Evolutionary conservation across 2,888 invertebrate species (phyloP).

Genomic region (Stenoptilia bipunctidactyla): DNA sequence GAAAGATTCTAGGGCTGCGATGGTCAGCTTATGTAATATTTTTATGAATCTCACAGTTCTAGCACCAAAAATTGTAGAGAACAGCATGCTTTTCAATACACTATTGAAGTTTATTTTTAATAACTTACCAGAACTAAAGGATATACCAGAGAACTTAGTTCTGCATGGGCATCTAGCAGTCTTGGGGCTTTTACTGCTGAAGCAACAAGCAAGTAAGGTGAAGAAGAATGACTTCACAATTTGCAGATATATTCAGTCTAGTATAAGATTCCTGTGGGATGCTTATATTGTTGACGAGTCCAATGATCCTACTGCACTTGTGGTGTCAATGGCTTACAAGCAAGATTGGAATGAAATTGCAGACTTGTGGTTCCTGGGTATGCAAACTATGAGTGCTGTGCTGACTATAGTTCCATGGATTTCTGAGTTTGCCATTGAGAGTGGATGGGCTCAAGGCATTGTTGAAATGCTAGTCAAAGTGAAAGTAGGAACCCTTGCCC

Average conservation of each 20-base stretch:
- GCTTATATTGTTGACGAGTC: slow-evolving; percentile 92
- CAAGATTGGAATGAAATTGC: slow-evolving; percentile 91
- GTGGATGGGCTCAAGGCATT: slow-evolving; percentile 94
- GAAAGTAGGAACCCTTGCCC: slow-evolving; percentile 83
- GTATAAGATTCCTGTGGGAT: slow-evolving; percentile 93
- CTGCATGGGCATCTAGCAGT: slow-evolving; percentile 88
- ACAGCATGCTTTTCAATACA: slow-evolving; percentile 81
- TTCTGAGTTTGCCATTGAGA: slow-evolving; percentile 90
- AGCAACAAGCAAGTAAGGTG: slow-evolving; percentile 85
- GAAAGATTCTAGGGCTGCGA: slow-evolving; percentile 86
- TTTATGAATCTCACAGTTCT: slow-evolving; percentile 93
- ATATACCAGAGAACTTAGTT: slow-evolving; percentile 85
- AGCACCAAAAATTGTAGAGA: slow-evolving; percentile 86
- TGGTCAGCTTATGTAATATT: slow-evolving; percentile 91
- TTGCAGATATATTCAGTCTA: slow-evolving; percentile 89
- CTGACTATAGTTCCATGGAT: slow-evolving; percentile 88
- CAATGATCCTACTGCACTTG: slow-evolving; percentile 84
- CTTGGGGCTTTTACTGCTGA: slow-evolving; percentile 83
- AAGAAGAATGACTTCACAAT: slow-evolving; percentile 92
- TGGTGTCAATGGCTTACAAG: slow-evolving; percentile 88
- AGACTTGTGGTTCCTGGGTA: slow-evolving; percentile 93
- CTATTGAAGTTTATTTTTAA: slow-evolving; percentile 88
- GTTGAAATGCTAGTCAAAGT: slow-evolving; percentile 85
- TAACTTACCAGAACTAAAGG: slow-evolving; percentile 86
- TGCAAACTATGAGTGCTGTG: slow-evolving; percentile 91